Evolutionary conservation across 37 sponge, comb jelly and placozoan species (phyloP).

Genomic region (Geodia barretti): DNA sequence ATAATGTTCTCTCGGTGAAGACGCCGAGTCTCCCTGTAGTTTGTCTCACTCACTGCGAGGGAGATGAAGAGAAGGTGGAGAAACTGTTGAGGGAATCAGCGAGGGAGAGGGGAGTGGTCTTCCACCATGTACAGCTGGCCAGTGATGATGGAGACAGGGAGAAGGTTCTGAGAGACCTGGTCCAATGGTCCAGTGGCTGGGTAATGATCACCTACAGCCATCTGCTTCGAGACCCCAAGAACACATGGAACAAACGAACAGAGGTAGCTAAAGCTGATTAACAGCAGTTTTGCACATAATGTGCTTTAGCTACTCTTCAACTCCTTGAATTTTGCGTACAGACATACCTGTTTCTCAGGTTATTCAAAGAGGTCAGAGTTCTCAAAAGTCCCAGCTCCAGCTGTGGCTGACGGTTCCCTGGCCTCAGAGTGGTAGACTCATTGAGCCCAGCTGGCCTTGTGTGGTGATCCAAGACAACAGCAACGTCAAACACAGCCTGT

Average conservation of each 20-base stretch:
- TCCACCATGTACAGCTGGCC: neutral
- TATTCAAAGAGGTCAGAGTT: neutral
- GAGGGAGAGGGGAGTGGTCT: neutral
- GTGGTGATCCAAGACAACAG: neutral
- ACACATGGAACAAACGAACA: neutral
- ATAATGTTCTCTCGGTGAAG: neutral
- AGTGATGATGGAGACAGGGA: neutral
- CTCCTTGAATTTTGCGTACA: too few relatives aligned
- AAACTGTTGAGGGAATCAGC: neutral
- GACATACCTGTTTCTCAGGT: too few relatives aligned
- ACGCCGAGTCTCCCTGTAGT: neutral
- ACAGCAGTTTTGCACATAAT: too few relatives aligned
- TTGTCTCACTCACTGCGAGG: neutral
- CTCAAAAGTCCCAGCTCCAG: neutral
- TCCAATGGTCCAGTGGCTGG: constrained; percentile 5
- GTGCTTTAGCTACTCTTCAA: neutral
- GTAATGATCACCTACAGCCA: constrained; percentile 28
- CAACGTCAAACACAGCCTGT: neutral
- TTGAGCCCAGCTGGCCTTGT: neutral
- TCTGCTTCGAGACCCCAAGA: neutral
- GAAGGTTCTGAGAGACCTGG: neutral
- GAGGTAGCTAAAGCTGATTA: constrained; percentile 2
- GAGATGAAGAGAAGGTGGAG: neutral
- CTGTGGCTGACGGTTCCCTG: constrained; percentile 18
- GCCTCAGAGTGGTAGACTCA: neutral